Percentiles rank a stretch among this genome's conserved stretches.
phyloP scores from a whole-genome alignment of 2,113 vertebrate genomes.

The Haliaeetus leucogaster region DNA sequence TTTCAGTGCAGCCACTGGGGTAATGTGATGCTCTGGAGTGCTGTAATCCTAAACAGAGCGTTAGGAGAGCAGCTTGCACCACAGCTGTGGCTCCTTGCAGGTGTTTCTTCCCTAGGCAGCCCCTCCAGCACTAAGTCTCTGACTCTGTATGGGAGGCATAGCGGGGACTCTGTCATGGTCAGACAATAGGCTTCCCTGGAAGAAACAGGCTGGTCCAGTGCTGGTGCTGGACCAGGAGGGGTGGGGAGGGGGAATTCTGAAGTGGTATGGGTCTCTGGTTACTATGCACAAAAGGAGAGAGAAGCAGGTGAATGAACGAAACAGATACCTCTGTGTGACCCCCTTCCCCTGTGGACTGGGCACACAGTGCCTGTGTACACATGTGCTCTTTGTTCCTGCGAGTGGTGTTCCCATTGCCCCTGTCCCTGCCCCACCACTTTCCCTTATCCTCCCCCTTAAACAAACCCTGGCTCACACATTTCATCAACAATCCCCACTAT shows the following conservation, averaged over 20 bases:
- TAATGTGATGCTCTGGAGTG: background rate
- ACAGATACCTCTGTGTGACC: background rate
- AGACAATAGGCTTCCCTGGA: background rate
- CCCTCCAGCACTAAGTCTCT: background rate
- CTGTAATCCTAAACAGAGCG: slow-evolving; percentile 44
- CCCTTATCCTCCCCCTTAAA: background rate
- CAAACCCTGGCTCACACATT: background rate
- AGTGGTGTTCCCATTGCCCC: background rate
- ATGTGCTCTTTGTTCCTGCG: slow-evolving; percentile 4
- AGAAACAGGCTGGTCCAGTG: background rate
- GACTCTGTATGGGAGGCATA: background rate
- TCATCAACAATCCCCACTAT: background rate
- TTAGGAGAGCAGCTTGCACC: slow-evolving; percentile 5
- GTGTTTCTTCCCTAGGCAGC: background rate
- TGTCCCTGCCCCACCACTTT: background rate
- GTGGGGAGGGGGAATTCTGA: background rate
- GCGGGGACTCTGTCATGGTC: background rate
- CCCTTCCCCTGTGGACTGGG: background rate
- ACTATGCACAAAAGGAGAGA: background rate
- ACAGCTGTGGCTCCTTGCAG: slow-evolving; percentile 26
- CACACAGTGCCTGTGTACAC: background rate
- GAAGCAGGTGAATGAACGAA: background rate
- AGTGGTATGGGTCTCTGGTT: background rate
- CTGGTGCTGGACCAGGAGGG: background rate
- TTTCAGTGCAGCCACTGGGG: slow-evolving; percentile 6